Conservation (phyloP, 2,888 invertebrate species). For the Diarsia dahlii region DNA sequence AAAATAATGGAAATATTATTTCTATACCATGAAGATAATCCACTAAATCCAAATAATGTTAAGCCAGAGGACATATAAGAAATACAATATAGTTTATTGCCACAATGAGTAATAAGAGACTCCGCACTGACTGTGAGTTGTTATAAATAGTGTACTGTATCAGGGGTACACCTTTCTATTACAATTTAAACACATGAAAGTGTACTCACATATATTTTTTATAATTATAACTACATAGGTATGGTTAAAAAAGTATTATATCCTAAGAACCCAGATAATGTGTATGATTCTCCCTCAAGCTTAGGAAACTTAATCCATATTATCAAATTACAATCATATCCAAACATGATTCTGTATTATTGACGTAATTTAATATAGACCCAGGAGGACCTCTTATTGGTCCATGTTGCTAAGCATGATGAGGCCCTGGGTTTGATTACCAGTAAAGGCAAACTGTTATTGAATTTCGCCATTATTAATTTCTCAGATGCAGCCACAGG, state of each 20-base stretch:
- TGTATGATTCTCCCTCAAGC: constrained; percentile 2
- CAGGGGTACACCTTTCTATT: not conserved
- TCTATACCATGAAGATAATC: constrained; percentile 82
- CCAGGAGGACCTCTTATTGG: no score
- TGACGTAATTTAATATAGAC: no score
- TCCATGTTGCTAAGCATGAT: no score
- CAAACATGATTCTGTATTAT: no score
- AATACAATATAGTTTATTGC: not conserved
- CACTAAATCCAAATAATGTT: constrained; percentile 82
- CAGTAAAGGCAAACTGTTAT: not conserved
- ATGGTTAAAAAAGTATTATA: not conserved
- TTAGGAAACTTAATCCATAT: no score
- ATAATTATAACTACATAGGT: not conserved
- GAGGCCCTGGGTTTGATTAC: no score
- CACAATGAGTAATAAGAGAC: not conserved
- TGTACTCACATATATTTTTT: not conserved
- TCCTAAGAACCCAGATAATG: not conserved
- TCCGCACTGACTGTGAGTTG: not conserved
- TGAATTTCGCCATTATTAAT: no score
- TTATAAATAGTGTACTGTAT: not conserved
- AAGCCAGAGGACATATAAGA: constrained; percentile 50
- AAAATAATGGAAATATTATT: constrained; percentile 83
- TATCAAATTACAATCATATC: no score
- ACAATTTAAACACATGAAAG: not conserved
- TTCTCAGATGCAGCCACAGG: no score